Base-by-base conservation (phyloP, 1,140 invertebrate genomes). In the Gonioctena quinquepunctata region DNA sequence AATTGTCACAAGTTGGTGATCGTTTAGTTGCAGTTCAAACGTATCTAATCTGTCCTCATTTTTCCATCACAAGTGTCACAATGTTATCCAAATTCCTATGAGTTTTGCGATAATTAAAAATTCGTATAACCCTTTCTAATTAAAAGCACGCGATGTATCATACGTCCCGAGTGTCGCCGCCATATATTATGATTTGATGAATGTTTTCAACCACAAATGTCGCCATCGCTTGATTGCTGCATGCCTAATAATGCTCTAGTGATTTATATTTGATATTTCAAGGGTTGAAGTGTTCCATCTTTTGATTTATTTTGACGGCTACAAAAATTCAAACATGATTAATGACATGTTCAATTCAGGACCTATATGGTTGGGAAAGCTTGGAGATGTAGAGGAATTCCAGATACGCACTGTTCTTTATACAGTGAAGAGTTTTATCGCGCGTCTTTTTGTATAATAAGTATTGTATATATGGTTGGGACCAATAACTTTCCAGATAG, bases 171-270 rank as follows among this genome's bases (percentile, higher is more conserved):
- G n/a, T 62, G 60, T 62, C 26, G 60, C 60, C 23, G 28, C 60
- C 13, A 62, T 62, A 62, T 62, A 27, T 62, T 62, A 62, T 62
- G 16, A 62, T 62, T 62, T 62, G 60, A 62, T 62, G 60, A 62
- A 62, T 62, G 60, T 62, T 62, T 62, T 62, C 60, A 62, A 48
- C 60, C 60, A 48, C 60, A 62, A 62, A 27, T 62, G 60, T 62
- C 26, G 60, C 28, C 60, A 62, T 1, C 16, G 26, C 60, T 62
- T 62, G 60, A 62, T 62, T 62, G 26, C 60, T 33, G 60, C 11
- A 62, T 62, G 60, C 19, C 60, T 42, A 62, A 62, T 62, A 62
- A 62, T 62, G 33, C 21, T 23, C 27, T 11, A 23, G 3, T 62
- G 60, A 62, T 62, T 62, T 62, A 62, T 62, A 42, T 62, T 62